phyloP scores from a whole-genome alignment of 2,888 invertebrate genomes.

The Chrysomela aeneicollis region DNA sequence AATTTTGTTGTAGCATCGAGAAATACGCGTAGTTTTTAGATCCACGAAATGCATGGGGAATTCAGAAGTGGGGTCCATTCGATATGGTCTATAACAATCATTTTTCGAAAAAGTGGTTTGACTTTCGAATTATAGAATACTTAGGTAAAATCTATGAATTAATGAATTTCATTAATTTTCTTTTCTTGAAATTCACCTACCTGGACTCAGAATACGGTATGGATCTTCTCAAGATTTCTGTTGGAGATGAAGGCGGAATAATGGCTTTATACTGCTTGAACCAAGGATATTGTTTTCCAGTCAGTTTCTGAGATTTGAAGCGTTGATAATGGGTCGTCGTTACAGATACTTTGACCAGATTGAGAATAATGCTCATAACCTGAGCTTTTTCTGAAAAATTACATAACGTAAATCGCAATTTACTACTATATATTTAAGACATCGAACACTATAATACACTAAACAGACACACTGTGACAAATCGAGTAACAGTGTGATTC shows the following conservation, averaged over 20 bases:
- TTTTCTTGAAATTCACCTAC: too few relatives aligned
- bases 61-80: too few relatives aligned
- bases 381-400: conserved; percentile 70
- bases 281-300: conserved; percentile 80
- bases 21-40: too few relatives aligned
- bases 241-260: conserved; percentile 26
- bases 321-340: conserved; percentile 77
- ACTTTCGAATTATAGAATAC: too few relatives aligned
- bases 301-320: conserved; percentile 79
- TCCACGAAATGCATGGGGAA: too few relatives aligned
- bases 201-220: conserved; percentile 21
- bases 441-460: too few relatives aligned
- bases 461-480: too few relatives aligned
- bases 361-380: conserved; percentile 71
- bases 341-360: conserved; percentile 73
- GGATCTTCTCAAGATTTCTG: conserved; percentile 35
- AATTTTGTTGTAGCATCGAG: too few relatives aligned
- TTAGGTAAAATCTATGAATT: too few relatives aligned
- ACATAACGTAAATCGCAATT: conserved; percentile 1
- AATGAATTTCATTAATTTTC: too few relatives aligned
- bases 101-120: background rate
- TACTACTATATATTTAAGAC: background rate
- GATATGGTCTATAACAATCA: too few relatives aligned
- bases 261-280: conserved; percentile 54
- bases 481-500: too few relatives aligned